Percentiles rank a stretch among this genome's conserved stretches.
These are phyloP conservation scores for Megalopta genalis DNA, from an alignment of 1,140 invertebrate species.

Conservation along the genomic window DNA sequence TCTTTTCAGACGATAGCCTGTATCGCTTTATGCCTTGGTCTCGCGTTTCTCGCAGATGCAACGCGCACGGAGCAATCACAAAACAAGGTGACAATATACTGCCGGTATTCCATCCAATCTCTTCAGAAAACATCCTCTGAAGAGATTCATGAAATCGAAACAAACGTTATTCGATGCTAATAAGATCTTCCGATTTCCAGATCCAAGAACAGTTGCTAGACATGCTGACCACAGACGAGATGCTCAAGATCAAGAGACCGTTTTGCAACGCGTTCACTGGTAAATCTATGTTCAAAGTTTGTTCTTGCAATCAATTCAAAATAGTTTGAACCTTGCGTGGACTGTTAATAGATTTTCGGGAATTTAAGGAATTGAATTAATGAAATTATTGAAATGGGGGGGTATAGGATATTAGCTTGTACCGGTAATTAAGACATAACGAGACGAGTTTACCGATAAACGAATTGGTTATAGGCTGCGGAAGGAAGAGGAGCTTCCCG, in stretches of 20 bases:
- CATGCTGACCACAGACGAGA: constrained; percentile 32
- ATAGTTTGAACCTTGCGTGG: too few species aligned
- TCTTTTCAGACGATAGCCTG: constrained; percentile 51
- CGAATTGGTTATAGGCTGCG: constrained; percentile 61
- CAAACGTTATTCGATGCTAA: too few species aligned
- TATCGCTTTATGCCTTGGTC: constrained; percentile 48
- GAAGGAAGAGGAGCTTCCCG: constrained; percentile 62
- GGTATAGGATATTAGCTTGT: too few species aligned
- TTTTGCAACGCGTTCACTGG: constrained; percentile 74
- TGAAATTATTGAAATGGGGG: too few species aligned
- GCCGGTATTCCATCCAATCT: neutral
- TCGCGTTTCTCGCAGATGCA: constrained; percentile 40
- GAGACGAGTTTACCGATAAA: neutral
- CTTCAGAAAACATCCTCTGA: too few species aligned
- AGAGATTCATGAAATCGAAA: too few species aligned
- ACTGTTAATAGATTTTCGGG: too few species aligned
- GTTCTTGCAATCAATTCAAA: too few species aligned
- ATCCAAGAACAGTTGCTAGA: constrained; percentile 59
- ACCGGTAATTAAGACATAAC: too few species aligned
- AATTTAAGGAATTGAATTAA: too few species aligned
- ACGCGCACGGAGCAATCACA: constrained; percentile 25
- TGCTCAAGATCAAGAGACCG: constrained; percentile 65
- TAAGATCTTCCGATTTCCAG: constrained; percentile 31
- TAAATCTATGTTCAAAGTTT: neutral
- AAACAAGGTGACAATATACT: constrained; percentile 50